A percentile compares a stretch with the other conserved stretches of the same genome.
phyloP scores from a whole-genome alignment of 2,113 vertebrate genomes.

The Pelecanoides urinatrix region DNA sequence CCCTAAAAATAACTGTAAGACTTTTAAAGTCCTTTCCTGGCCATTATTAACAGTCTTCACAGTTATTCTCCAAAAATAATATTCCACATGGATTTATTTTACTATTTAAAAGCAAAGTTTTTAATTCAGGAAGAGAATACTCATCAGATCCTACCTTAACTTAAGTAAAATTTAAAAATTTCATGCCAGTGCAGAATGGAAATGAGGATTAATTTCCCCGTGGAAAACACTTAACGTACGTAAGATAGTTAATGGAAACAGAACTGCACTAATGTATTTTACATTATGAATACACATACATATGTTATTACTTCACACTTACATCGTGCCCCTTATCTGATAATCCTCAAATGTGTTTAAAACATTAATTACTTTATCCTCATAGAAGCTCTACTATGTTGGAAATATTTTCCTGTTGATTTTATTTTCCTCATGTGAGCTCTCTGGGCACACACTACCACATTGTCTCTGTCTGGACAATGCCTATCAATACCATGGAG shows the following conservation, averaged over 20 bases:
- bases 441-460: background rate
- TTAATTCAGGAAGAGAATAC: conserved; percentile 16
- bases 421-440: background rate
- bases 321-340: conserved; percentile 27
- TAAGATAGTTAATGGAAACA: conserved; percentile 51
- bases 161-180: background rate
- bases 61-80: conserved; percentile 6
- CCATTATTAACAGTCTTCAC: background rate
- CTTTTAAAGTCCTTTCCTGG: background rate
- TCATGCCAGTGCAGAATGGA: conserved; percentile 7
- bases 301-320: conserved; percentile 53
- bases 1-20: conserved; percentile 24
- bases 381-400: background rate
- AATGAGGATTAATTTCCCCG: conserved; percentile 10
- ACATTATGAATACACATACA: conserved; percentile 19
- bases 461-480: background rate
- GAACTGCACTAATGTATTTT: conserved; percentile 23
- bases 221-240: conserved; percentile 30
- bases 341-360: conserved; percentile 51
- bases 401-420: background rate
- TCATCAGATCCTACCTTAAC: background rate
- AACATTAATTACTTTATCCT: conserved; percentile 43
- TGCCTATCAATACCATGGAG: background rate
- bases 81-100: conserved; percentile 9
- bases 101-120: conserved; percentile 3